Base-by-base conservation (phyloP, 2,113 vertebrate genomes). In the Etheostoma cragini region DNA sequence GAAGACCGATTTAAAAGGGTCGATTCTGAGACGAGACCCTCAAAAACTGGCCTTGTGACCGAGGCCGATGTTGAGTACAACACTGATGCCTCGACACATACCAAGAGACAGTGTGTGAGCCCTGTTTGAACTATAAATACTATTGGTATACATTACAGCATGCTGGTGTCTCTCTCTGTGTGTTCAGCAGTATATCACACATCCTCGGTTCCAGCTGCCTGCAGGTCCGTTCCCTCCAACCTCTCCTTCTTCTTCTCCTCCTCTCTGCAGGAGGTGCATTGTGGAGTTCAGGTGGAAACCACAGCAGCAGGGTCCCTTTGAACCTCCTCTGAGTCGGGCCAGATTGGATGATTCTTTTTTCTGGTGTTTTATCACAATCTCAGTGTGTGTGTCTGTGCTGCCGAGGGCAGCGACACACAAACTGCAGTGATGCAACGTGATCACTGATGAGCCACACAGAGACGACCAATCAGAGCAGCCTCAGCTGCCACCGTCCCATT, bases 181-280 rank as follows among this genome's bases (percentile, higher is more conserved):
- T 64, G 66, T 68, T 76, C 76, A 73, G 53, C 63, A 1, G 7
- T 46, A 21, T 84, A 80, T 26, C 26, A 87, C 67, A 65, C 54
- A 73, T 83, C 71, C 62, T 76, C 75, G 46, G 52, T 81, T 62
- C 61, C 21, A 0, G 30, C 68, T 74, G 64, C 64, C 69, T 11
- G 45, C 79, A 67, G 82, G 78, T 87, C 82, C 70, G 21, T 17
- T 82, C 72, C 84, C 71, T 46, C 75, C 81, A 72, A 35, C 78
- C 84, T 63, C 66, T 26, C 73, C 30, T 78, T 72, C 84, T 69
- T 68, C 70, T 81, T 33, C 67, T 65, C 70, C 21, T 53, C 67
- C 62, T 73, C 76, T 35, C 76, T 38, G 65, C 79, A 71, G 88
- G 88, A 67, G 72, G 82, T 16, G 53, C 30, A 77, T 82, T 82